Base-by-base conservation (phyloP, 1,140 invertebrate species). In the Hyposmocoma kahamanoa region DNA sequence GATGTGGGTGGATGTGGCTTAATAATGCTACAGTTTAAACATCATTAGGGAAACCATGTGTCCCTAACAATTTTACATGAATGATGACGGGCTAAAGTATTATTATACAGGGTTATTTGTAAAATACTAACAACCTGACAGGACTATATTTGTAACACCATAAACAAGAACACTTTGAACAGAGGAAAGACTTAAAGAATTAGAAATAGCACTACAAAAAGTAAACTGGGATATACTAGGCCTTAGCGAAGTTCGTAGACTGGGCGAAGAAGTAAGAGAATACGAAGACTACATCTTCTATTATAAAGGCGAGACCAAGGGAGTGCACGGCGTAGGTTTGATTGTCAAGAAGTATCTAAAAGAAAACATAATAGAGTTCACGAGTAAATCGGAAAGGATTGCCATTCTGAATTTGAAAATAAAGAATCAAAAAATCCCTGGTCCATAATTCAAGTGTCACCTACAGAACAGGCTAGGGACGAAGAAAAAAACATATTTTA, bases 191-290 rank as follows among this genome's bases (percentile, higher is more conserved):
- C 20, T 47, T 20, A 4, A 6, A 4, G 43, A 45, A 32, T 19
- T 45, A 3, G 10, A 3, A 45, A 5, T 19, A 4, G 43, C 44
- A 22, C 24, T 47, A 36, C 10, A 32, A 36, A 21, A 47, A 5
- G 36, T 47, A 20, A 47, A 47, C 19, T 47, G 44, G 44, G 32
- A 38, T n/a, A 47, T 38, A 11, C 4, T 47, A 2, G 22, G 42
- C 26, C 9, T 38, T 10, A 38, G 32, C 13, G 32, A 47, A 39
- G 22, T 47, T 5, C 36, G 45, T 10, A 10, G 45, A n/a, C 3
- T 47, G n/a, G 32, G 45, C 10, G 21, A 47, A 22, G 6, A 26
- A 32, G 38, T 47, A 17, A 19, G 24, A n/a, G 30, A 38, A 8
- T 19, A 47, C 17, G 13, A 13, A 13, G 18, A 21, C 11, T 36